Evolutionary conservation across 1,140 invertebrate genomes (phyloP).

Genomic region (Drosophila yakuba): DNA sequence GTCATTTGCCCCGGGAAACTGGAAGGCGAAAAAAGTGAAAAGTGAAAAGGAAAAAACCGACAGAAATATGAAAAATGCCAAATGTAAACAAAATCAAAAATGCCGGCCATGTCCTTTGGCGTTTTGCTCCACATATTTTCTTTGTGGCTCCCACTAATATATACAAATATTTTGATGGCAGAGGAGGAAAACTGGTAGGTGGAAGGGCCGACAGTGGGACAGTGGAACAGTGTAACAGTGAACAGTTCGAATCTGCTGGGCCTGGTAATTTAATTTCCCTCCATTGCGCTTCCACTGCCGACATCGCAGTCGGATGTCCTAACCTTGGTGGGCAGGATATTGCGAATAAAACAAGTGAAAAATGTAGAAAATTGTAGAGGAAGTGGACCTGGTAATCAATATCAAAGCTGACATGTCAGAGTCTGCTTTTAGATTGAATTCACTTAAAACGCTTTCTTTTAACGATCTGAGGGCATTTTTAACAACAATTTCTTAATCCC

Average conservation of each 20-base stretch:
- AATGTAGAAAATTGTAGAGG: too few species aligned
- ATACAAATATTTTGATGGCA: slow-evolving; percentile 46
- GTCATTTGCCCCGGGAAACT: slow-evolving; percentile 15
- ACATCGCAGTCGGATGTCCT: slow-evolving; percentile 10
- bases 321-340: not conserved
- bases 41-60: not conserved
- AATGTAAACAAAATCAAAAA: slow-evolving; percentile 67
- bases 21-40: not conserved
- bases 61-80: slow-evolving; percentile 33
- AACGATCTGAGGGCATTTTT: not conserved
- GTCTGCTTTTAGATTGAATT: slow-evolving; percentile 7
- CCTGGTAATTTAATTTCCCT: slow-evolving; percentile 54
- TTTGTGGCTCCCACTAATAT: slow-evolving; percentile 35
- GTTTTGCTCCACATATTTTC: slow-evolving; percentile 47
- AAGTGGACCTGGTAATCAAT: slow-evolving; percentile 10
- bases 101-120: slow-evolving; percentile 58
- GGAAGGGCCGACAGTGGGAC: not conserved
- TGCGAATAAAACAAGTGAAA: not conserved
- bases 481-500: not conserved
- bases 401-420: slow-evolving; percentile 9
- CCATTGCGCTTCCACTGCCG: slow-evolving; percentile 3
- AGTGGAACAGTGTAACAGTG: too few species aligned
- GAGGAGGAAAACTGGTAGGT: not conserved
- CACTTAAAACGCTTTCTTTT: not conserved
- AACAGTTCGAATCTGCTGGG: slow-evolving; percentile 11